phyloP scores from a whole-genome alignment of 1,140 invertebrate species.

The Matsumurasca onukii region DNA sequence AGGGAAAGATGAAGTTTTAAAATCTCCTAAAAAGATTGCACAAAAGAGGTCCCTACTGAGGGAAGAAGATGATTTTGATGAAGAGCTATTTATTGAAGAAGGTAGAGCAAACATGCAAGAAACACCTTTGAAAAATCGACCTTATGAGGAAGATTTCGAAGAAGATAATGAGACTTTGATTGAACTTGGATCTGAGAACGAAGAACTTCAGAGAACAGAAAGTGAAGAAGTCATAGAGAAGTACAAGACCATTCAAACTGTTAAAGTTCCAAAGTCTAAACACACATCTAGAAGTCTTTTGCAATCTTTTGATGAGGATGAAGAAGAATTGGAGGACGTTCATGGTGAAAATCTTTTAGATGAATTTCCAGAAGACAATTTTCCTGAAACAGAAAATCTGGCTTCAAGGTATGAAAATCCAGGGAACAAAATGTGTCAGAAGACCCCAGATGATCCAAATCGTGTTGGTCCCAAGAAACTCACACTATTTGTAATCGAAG shows the following conservation, averaged over 20 bases:
- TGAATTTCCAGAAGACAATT: background rate
- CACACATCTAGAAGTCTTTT: background rate
- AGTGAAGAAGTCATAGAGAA: constrained; percentile 20
- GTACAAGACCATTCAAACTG: background rate
- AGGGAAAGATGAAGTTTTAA: background rate
- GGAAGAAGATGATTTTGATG: background rate
- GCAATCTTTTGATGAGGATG: background rate
- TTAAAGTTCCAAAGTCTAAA: background rate
- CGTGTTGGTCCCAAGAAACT: background rate
- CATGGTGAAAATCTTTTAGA: background rate
- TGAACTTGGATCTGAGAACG: background rate
- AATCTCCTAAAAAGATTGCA: background rate
- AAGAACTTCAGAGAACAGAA: background rate
- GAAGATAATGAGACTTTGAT: background rate
- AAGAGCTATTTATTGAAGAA: background rate
- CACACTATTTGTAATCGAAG: background rate
- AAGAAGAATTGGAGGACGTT: background rate
- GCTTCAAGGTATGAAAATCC: background rate
- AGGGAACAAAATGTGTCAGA: background rate
- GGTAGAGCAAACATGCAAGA: background rate
- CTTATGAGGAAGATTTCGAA: background rate
- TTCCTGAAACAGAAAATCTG: background rate
- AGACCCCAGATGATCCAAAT: background rate
- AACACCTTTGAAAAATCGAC: background rate
- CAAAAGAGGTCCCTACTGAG: background rate